phyloP scores from a whole-genome alignment of 2,797 vertebrate species.

The Melanotaenia nigrans region DNA sequence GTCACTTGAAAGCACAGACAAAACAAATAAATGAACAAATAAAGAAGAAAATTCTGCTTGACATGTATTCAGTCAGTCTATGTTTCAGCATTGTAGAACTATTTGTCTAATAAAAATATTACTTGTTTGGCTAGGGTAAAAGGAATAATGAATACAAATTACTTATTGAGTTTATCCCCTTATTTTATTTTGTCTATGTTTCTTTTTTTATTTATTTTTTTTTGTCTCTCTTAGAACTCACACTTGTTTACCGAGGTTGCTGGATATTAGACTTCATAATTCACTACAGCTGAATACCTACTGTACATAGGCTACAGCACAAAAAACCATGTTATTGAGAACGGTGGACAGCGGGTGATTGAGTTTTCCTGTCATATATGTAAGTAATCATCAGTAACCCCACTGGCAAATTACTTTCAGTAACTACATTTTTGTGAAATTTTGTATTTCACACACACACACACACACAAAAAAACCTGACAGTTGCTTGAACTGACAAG shows the following conservation, averaged over 20 bases:
- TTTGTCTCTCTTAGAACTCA: constrained; percentile 6
- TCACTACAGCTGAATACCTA: constrained; percentile 34
- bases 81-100: constrained; percentile 44
- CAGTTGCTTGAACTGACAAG: too few relatives aligned
- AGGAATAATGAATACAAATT: constrained; percentile 65
- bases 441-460: not conserved
- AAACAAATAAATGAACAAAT: constrained; percentile 56
- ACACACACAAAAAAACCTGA: not conserved
- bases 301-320: constrained; percentile 15
- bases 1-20: constrained; percentile 65
- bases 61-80: constrained; percentile 49
- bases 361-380: constrained; percentile 12
- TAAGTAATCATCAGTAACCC: constrained; percentile 13
- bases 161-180: constrained; percentile 58
- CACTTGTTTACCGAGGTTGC: constrained; percentile 38
- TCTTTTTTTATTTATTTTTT: not conserved
- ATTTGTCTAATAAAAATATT: constrained; percentile 69
- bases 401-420: not conserved
- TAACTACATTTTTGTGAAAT: not conserved
- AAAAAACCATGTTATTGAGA: constrained; percentile 44
- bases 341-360: constrained; percentile 31
- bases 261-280: constrained; percentile 50
- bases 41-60: constrained; percentile 48
- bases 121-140: constrained; percentile 54
- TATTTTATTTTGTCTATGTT: constrained; percentile 16